phyloP scores from a whole-genome alignment of 2,797 vertebrate species.

The Eulemur coronatus region DNA sequence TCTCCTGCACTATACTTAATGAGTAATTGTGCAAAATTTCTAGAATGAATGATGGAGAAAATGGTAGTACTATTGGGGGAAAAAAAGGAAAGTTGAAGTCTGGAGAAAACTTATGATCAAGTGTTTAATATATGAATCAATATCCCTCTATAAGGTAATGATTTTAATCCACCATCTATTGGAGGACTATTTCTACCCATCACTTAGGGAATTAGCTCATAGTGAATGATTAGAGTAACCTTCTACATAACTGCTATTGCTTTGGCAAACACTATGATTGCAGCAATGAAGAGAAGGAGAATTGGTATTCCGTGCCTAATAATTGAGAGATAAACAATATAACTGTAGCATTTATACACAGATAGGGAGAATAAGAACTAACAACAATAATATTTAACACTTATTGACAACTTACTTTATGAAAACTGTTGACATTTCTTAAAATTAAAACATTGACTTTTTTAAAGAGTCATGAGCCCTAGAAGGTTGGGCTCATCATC shows the following conservation, averaged over 20 bases:
- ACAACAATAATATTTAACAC: slow-evolving; percentile 1
- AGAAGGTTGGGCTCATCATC: not conserved
- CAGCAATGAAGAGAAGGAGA: not conserved
- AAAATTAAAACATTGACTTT: not conserved
- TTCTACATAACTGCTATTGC: not conserved
- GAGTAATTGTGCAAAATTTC: not conserved
- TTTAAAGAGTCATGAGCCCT: not conserved
- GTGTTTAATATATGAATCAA: not conserved
- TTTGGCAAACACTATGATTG: not conserved
- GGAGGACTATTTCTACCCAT: not conserved
- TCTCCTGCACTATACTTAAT: not conserved
- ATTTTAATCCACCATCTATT: not conserved
- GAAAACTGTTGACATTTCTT: not conserved
- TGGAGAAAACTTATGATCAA: not conserved
- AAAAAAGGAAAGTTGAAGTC: not conserved
- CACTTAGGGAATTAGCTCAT: slow-evolving; percentile 4
- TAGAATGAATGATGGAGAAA: not conserved
- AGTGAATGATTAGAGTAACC: not conserved
- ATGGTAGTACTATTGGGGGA: not conserved
- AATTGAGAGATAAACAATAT: not conserved
- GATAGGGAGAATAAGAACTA: not conserved
- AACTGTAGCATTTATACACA: not conserved
- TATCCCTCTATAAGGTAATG: not conserved
- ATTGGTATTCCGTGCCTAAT: not conserved
- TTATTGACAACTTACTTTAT: not conserved